Evolutionary conservation across 2,797 vertebrate genomes (phyloP).

Genomic region (Enteromius paludinosus): DNA sequence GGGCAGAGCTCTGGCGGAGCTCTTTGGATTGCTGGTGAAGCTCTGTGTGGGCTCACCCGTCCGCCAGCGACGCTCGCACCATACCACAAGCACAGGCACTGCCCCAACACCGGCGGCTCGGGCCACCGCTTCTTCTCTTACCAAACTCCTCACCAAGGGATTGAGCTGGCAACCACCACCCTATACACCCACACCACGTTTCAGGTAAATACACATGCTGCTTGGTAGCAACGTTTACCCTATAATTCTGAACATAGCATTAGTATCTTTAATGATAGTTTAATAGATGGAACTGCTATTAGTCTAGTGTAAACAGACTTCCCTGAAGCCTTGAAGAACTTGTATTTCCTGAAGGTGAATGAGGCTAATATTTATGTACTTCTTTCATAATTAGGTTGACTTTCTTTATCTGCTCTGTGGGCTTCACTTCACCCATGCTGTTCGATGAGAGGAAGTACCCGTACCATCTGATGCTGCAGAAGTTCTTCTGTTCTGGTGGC

Average conservation of each 20-base stretch:
- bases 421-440: conserved; percentile 96
- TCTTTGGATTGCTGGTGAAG: conserved; percentile 94
- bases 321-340: not conserved
- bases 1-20: conserved; percentile 91
- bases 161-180: conserved; percentile 95
- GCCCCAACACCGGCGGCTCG: conserved; percentile 92
- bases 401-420: conserved; percentile 97
- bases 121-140: conserved; percentile 92
- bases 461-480: conserved; percentile 97
- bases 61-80: conserved; percentile 92
- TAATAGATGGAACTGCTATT: not conserved
- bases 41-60: conserved; percentile 96
- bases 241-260: not conserved
- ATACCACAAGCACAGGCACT: conserved; percentile 91
- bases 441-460: conserved; percentile 97
- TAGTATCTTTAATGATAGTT: not conserved
- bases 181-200: conserved; percentile 92
- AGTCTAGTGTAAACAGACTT: not conserved
- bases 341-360: not conserved
- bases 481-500: conserved; percentile 95
- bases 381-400: conserved; percentile 81
- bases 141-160: conserved; percentile 93
- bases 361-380: conserved; percentile 2
- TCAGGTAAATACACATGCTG: conserved; percentile 78
- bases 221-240: not conserved